A percentile compares a stretch with the other conserved stretches of the same genome.
Conservation (phyloP, 1,140 invertebrate species). For the Riptortus pedestris region DNA sequence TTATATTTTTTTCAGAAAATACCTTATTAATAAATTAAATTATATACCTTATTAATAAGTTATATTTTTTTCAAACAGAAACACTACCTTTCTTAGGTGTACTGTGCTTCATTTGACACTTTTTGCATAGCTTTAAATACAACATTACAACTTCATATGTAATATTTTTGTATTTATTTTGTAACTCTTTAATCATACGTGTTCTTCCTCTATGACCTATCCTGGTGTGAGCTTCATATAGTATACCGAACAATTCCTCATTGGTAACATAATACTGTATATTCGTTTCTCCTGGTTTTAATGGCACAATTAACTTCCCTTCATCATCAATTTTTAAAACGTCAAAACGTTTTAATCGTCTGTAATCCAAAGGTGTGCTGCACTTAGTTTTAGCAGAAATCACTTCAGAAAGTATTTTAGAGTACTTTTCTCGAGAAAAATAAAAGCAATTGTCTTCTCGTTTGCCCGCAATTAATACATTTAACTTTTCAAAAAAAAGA, state of each 20-base stretch:
- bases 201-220: constrained; percentile 9
- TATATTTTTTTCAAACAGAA: not conserved
- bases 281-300: constrained; percentile 13
- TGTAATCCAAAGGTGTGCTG: constrained; percentile 11
- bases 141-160: constrained; percentile 1
- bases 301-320: no score
- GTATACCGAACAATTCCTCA: constrained; percentile 5
- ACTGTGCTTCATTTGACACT: constrained; percentile 2
- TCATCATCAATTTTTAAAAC: constrained; percentile 19
- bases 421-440: constrained; percentile 26
- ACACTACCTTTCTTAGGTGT: not conserved
- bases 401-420: constrained; percentile 26
- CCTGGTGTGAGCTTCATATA: not conserved
- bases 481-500: constrained; percentile 26
- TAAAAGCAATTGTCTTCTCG: constrained; percentile 21
- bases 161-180: constrained; percentile 8
- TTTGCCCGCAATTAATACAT: constrained; percentile 23
- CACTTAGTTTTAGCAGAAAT: constrained; percentile 24
- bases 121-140: constrained; percentile 1
- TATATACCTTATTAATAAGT: not conserved
- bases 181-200: constrained; percentile 8
- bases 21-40: not conserved
- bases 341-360: constrained; percentile 13
- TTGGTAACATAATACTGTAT: constrained; percentile 13
- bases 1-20: not conserved